Percentiles rank a stretch among this genome's conserved stretches.
Evolutionary conservation across 2,113 vertebrate species (phyloP).

Genomic region (Paracyprichromis sp.): DNA sequence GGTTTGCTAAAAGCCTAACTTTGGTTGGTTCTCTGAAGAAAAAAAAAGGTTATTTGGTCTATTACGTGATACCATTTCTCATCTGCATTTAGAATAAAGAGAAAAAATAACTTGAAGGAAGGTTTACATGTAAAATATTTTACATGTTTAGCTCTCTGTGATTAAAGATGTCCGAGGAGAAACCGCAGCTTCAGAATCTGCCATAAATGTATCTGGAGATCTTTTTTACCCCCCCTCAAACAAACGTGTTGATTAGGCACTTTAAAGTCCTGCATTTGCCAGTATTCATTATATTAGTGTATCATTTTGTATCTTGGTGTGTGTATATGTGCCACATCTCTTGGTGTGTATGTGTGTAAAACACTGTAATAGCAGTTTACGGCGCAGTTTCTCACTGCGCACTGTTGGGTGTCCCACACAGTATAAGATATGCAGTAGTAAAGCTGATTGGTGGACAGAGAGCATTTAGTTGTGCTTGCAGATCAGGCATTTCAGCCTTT

Average conservation of each 20-base stretch:
- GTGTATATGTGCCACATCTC: slow-evolving; percentile 10
- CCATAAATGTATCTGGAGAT: neutral
- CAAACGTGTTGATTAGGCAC: slow-evolving; percentile 12
- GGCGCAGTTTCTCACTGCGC: neutral
- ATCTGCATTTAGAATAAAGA: neutral
- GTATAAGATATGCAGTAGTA: neutral
- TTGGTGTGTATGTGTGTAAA: neutral
- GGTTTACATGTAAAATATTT: neutral
- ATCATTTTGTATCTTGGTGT: neutral
- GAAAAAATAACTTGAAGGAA: neutral
- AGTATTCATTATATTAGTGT: slow-evolving; percentile 37
- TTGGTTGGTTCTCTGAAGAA: neutral
- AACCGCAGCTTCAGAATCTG: neutral
- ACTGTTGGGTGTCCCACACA: neutral
- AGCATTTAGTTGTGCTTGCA: slow-evolving; percentile 12
- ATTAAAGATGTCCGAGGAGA: neutral
- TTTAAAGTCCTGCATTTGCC: slow-evolving; percentile 5
- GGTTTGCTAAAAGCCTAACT: neutral
- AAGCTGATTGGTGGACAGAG: neutral
- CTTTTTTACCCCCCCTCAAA: neutral
- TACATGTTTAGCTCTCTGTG: neutral
- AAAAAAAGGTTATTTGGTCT: neutral
- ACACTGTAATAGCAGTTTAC: slow-evolving; percentile 32
- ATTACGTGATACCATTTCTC: neutral
- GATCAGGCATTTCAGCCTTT: slow-evolving; percentile 40